These are phyloP conservation scores for Ornithoptera priamus DNA, from an alignment of 2,888 invertebrate species.

Conservation along the genomic window DNA sequence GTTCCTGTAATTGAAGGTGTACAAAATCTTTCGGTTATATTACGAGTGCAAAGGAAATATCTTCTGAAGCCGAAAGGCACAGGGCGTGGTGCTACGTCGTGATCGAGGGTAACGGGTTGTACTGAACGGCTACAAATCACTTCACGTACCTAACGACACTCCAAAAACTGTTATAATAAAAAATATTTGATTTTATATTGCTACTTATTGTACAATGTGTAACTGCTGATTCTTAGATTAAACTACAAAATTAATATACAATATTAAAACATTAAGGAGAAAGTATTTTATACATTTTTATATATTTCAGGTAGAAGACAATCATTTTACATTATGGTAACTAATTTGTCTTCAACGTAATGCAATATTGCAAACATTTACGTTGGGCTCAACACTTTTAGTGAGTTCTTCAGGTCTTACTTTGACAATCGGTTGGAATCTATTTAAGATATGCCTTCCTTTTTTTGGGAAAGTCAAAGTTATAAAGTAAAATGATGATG, in stretches of 20 bases:
- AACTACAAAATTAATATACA: too few species aligned
- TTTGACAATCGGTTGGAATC: too few species aligned
- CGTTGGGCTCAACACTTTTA: too few species aligned
- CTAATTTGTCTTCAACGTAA: background rate
- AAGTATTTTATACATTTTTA: too few species aligned
- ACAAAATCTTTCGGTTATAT: background rate
- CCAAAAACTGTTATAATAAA: background rate
- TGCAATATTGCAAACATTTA: too few species aligned
- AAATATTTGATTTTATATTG: background rate
- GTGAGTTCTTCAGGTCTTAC: too few species aligned
- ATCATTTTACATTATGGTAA: background rate
- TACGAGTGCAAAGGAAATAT: slow-evolving; percentile 14
- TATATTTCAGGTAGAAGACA: background rate
- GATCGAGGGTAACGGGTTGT: slow-evolving; percentile 43
- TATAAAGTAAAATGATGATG: too few species aligned
- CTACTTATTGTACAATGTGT: background rate
- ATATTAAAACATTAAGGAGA: too few species aligned
- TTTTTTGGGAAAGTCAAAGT: too few species aligned
- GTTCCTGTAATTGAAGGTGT: background rate
- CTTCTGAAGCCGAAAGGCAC: slow-evolving; percentile 47
- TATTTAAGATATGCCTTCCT: too few species aligned
- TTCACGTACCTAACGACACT: slow-evolving; percentile 10
- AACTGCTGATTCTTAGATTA: too few species aligned
- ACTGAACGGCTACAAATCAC: slow-evolving; percentile 29
- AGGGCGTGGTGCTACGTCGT: slow-evolving; percentile 36